Percentiles rank a stretch among this genome's conserved stretches.
Conservation (phyloP, 2,888 invertebrate genomes). For the Drosophila cyrtoloma region DNA sequence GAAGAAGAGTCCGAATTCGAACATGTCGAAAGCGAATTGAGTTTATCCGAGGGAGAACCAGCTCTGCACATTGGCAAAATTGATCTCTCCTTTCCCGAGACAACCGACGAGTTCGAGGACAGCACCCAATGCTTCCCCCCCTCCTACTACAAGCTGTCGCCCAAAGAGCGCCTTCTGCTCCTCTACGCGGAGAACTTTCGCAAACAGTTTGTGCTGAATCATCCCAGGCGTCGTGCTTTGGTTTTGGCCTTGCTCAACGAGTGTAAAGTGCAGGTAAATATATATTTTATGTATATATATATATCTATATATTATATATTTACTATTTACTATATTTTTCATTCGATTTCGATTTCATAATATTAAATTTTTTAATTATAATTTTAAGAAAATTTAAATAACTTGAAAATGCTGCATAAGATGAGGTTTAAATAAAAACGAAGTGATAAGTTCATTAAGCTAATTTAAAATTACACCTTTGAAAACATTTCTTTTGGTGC, state of each 20-base stretch:
- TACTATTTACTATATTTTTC: background rate
- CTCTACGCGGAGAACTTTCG: constrained; percentile 93
- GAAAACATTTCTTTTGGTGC: background rate
- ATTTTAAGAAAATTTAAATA: too few species aligned
- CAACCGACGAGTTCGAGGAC: constrained; percentile 77
- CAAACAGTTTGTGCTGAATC: constrained; percentile 88
- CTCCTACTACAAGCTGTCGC: constrained; percentile 88
- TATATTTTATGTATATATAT: background rate
- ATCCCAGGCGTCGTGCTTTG: constrained; percentile 88
- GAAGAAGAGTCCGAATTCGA: constrained; percentile 44
- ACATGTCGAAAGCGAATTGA: constrained; percentile 42
- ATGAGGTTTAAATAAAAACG: background rate
- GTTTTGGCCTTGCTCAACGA: constrained; percentile 91
- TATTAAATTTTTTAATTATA: too few species aligned
- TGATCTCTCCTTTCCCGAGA: constrained; percentile 83
- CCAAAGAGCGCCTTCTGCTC: constrained; percentile 90
- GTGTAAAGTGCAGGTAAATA: constrained; percentile 89
- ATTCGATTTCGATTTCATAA: background rate
- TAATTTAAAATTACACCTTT: background rate
- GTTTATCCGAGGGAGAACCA: constrained; percentile 70
- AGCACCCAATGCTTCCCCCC: constrained; percentile 88
- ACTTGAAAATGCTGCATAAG: too few species aligned
- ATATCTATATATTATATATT: background rate
- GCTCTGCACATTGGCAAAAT: constrained; percentile 74
- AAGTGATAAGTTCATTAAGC: background rate